Base-by-base conservation (phyloP, 2,797 vertebrate genomes). In the Lycodopsis pacificus region DNA sequence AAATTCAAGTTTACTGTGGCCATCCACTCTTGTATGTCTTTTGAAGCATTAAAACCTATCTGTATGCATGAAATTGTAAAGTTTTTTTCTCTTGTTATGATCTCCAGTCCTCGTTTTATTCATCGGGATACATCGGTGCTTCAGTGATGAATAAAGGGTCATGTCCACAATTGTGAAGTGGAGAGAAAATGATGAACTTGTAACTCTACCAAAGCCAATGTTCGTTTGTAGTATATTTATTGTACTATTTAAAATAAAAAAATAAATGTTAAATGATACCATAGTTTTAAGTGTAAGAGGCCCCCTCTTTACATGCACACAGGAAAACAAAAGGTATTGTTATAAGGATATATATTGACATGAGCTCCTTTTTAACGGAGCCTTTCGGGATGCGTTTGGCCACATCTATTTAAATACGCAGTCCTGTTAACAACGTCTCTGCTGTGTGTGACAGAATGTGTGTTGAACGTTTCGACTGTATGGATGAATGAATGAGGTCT, bases 1-100 rank as follows among this genome's bases (percentile, higher is more conserved):
- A 98, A 98, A 96, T 98, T 95, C 91, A 94, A 96, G 95, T 97
- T 97, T 96, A 95, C 96, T 97, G 96, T 97, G 95, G 94, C 94
- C 94, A 96, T 92, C 95, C 95, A 97, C 95, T 95, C 93, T 95
- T 96, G 95, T 96, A 96, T 96, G 94, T 95, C 93, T 94, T 95
- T 95, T 95, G 93, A 96, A 95, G 95, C 95, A 96, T 96, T 96
- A 96, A 96, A 96, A 95, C 94, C 77, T 95, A 94, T 94, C 93
- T 96, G 95, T 96, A 96, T 95, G 95, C 95, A 96, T 96, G 95
- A 96, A 95, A 95, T 92, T 94, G 94, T 95, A 95, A 95, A 89
- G 94, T 93, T 94, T 91, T 91, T 95, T 93, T 95, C 91, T 95
- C 93, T 94, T 93, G 88, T 93, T 92, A 84, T 90, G 88, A 88